A percentile compares a stretch with the other conserved stretches of the same genome.
Evolutionary conservation across 2,888 invertebrate genomes (phyloP).

Genomic region (Dynastes maya): DNA sequence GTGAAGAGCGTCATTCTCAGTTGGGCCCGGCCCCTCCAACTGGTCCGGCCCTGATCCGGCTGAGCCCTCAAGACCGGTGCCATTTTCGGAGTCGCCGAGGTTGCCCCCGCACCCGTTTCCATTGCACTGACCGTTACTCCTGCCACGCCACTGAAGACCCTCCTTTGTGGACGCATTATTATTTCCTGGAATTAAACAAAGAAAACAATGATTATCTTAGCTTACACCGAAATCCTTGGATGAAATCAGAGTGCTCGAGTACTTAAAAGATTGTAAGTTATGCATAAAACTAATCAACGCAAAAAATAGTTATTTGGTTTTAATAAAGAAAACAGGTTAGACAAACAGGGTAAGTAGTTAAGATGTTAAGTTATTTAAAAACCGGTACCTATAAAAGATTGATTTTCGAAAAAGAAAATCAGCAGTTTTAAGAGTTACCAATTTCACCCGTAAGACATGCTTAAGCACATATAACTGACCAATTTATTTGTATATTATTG

Average conservation of each 20-base stretch:
- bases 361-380: no score
- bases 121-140: slow-evolving; percentile 55
- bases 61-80: slow-evolving; percentile 70
- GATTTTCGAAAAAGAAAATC: no score
- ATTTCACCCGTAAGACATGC: no score
- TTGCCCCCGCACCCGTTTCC: slow-evolving; percentile 61
- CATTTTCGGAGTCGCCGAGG: slow-evolving; percentile 70
- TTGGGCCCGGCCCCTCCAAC: slow-evolving; percentile 90
- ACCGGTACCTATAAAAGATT: no score
- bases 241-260: no score
- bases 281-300: no score
- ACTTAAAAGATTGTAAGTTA: no score
- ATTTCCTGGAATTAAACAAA: slow-evolving; percentile 65
- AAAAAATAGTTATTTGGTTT: no score
- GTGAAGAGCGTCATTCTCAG: slow-evolving; percentile 97
- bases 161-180: slow-evolving; percentile 70
- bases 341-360: no score
- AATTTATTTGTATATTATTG: background rate
- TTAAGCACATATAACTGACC: background rate
- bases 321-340: no score
- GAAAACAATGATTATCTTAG: background rate
- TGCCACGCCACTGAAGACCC: slow-evolving; percentile 68
- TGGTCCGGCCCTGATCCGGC: slow-evolving; percentile 77
- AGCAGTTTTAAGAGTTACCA: no score
- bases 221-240: background rate